These are phyloP conservation scores for Heteronetta atricapilla DNA, from an alignment of 2,113 vertebrate species.

Conservation along the genomic window DNA sequence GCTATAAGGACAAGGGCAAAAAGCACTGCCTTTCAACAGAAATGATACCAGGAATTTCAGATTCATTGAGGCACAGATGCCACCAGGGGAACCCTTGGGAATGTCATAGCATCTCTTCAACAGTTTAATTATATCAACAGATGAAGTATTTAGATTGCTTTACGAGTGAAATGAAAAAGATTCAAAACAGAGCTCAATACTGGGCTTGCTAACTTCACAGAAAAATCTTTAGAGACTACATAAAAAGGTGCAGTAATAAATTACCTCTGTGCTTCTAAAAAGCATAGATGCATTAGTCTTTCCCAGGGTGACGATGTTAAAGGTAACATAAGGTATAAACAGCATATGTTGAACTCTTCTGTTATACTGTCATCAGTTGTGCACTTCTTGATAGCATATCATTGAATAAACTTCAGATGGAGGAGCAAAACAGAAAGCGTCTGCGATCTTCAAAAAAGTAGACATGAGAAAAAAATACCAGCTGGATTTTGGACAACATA, in stretches of 20 bases:
- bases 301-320: background rate
- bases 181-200: background rate
- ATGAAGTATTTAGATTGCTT: background rate
- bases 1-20: background rate
- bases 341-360: background rate
- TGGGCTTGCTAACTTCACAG: background rate
- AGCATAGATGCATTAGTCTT: background rate
- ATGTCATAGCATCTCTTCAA: background rate
- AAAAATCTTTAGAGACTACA: background rate
- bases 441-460: background rate
- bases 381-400: background rate
- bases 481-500: background rate
- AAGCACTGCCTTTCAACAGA: background rate
- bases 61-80: background rate
- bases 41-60: background rate
- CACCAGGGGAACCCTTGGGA: background rate
- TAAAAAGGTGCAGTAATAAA: background rate
- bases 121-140: background rate
- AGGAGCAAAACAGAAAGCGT: background rate
- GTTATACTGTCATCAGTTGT: accelerated
- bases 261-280: background rate
- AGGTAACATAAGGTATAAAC: background rate
- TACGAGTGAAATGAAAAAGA: background rate
- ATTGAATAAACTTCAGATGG: background rate
- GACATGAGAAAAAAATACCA: background rate